Evolutionary conservation across 2,888 invertebrate species (phyloP).

Genomic region (Melitaea athalia): DNA sequence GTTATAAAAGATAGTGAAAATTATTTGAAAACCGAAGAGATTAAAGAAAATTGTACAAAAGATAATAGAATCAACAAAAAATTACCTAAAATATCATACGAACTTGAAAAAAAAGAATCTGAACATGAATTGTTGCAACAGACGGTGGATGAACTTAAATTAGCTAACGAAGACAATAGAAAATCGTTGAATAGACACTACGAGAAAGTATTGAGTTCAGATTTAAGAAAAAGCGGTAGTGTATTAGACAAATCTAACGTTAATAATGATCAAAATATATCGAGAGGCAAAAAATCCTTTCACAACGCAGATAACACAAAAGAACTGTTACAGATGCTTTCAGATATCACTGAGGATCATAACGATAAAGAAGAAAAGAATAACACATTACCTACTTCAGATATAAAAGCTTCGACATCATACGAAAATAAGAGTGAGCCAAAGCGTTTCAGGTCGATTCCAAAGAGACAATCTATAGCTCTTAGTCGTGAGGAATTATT

Average conservation of each 20-base stretch:
- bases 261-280: constrained; percentile 31
- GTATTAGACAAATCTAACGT: constrained; percentile 30
- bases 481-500: constrained; percentile 61
- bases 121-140: constrained; percentile 38
- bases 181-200: constrained; percentile 41
- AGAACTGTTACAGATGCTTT: constrained; percentile 62
- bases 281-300: constrained; percentile 43
- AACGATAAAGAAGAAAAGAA: constrained; percentile 34
- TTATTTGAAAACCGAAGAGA: constrained; percentile 1
- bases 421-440: constrained; percentile 35
- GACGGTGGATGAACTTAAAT: constrained; percentile 40
- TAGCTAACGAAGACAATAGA: constrained; percentile 25
- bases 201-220: constrained; percentile 44
- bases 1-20: constrained; percentile 43
- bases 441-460: constrained; percentile 48
- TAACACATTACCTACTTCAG: constrained; percentile 4
- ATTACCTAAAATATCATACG: not conserved
- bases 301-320: constrained; percentile 61
- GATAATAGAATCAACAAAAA: constrained; percentile 4
- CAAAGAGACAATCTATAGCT: constrained; percentile 54
- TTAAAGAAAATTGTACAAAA: constrained; percentile 13
- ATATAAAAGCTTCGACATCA: constrained; percentile 19
- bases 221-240: constrained; percentile 31
- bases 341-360: constrained; percentile 56
- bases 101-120: constrained; percentile 32